Evolutionary conservation across 2,113 vertebrate species (phyloP).

Genomic region (Pimephales promelas): DNA sequence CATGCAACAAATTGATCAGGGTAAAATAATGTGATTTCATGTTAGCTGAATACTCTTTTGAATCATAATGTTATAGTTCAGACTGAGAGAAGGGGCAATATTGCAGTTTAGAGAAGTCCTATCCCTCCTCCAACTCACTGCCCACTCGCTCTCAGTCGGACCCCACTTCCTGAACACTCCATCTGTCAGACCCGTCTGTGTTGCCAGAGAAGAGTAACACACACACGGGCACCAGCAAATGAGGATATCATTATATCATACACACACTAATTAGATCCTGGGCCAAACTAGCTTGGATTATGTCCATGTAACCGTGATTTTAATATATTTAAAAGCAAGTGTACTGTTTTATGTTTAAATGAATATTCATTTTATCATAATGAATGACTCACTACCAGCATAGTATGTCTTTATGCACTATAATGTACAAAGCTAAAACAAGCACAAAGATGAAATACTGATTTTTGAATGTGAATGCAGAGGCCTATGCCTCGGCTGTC

Average conservation of each 20-base stretch:
- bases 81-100: constrained; percentile 11
- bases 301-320: constrained; percentile 1
- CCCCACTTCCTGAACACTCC: constrained; percentile 41
- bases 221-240: constrained; percentile 33
- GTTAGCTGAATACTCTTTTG: background rate
- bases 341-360: constrained; percentile 27
- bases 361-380: constrained; percentile 17
- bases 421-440: constrained; percentile 47
- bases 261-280: constrained; percentile 35
- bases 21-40: background rate
- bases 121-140: background rate
- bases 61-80: too few relatives aligned
- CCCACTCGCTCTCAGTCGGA: constrained; percentile 36
- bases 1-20: background rate
- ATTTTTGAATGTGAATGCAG: constrained; percentile 47
- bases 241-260: constrained; percentile 19
- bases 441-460: constrained; percentile 46
- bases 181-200: constrained; percentile 46
- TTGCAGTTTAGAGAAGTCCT: constrained; percentile 24
- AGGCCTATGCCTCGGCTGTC: constrained; percentile 32
- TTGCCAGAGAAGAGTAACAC: constrained; percentile 25
- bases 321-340: constrained; percentile 18
- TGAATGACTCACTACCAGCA: constrained; percentile 42
- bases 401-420: constrained; percentile 48
- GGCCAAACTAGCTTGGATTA: constrained; percentile 25